Base-by-base conservation (phyloP, 2,888 invertebrate genomes). In the Heteromyza rotundicornis region DNA sequence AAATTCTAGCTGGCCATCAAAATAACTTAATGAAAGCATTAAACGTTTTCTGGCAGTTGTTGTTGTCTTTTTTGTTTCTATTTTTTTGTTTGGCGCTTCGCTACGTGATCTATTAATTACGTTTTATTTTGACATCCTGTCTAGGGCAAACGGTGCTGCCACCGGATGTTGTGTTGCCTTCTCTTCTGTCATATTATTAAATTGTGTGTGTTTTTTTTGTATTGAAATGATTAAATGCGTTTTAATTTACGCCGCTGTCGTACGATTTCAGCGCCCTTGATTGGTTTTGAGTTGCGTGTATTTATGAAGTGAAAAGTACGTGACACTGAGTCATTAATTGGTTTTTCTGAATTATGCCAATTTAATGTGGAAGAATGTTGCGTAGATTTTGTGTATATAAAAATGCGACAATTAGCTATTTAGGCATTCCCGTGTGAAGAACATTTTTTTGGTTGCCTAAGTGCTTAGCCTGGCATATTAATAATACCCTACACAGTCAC, bases 41-140 rank as follows among this genome's bases (percentile, higher is more conserved):
- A 40, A 40, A 40, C 14, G 40, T n/a, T 40, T 40, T n/a, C 12
- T 40, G 64, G 61, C 53, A 51, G 32, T 54, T 27, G 55, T 36
- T n/a, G 7, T 53, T 56, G 35, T 16, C 22, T 2, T 20, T 40
- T n/a, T 40, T 19, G 12, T 35, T 59, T 59, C 59, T 50, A 57
- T 56, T 67, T 61, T 51, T 57, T 51, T 19, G 57, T 44, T 20
- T 20, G 16, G 52, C 52, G 7, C 24, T 24, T 7, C 8, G 24
- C 24, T 52, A 24, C 52, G 17, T 17, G 36, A 36, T 60, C 50
- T 51, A 44, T 60, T 40, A 40, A 40, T 40, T 40, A n/a, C 40
- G 40, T 14, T 40, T 40, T 40, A 32, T 40, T 40, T 7, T n/a
- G 40, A 12, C 40, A 7, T 2, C 3, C 40, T 40, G 14, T 8